Evolutionary conservation across 2,113 vertebrate genomes (phyloP), one percentile per base, ranked within the genome.

Genomic region (Barbus barbus): DNA sequence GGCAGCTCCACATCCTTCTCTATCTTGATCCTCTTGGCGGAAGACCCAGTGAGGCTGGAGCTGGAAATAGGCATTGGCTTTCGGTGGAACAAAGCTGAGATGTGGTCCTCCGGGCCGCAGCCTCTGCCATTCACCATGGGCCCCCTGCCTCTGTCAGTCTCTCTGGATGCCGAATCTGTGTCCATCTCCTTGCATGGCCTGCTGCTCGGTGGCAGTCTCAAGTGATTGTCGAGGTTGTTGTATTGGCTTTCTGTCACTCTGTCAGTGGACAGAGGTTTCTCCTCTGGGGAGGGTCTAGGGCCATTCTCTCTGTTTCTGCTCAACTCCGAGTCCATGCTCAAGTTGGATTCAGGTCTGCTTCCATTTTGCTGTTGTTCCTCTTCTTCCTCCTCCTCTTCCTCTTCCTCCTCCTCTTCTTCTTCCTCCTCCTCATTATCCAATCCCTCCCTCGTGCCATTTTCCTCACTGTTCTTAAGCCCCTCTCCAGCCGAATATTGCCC

Each of bases 1-100:
- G 97, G 97, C 91, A 99, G 94, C 90, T 99, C 98, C 92, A 98
- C 93, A 93, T 99, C 98, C 92, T 98, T 98, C 92, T 99, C 98
- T 88, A 98, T 95, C 91, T 99, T 99, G 95, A 99, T 99, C 91
- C 97, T 96, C 94, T 99, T 99, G 90, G 94, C 92, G 80, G 97
- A 95, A 5, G 95, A 95, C 85, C 94, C 95, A 89, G 97, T 96
- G 83, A 96, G 95, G 89, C 92, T 96, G 0, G 95, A 95, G 90
- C 96, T 97, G 72, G 97, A 96, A 92, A 99, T 96, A 75, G 97
- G 97, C 3, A 96, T 95, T 0, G 97, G 97, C 91, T 97, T 96
- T 80, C 97, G 96, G 77, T 97, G 97, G 89, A 99, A 97, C 73
- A 98, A 93, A 22, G 95, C 95, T 1, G 95, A 94, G 88, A 98